Base-by-base conservation (phyloP, 2,888 invertebrate genomes). In the Rhorus exstirpatorius region DNA sequence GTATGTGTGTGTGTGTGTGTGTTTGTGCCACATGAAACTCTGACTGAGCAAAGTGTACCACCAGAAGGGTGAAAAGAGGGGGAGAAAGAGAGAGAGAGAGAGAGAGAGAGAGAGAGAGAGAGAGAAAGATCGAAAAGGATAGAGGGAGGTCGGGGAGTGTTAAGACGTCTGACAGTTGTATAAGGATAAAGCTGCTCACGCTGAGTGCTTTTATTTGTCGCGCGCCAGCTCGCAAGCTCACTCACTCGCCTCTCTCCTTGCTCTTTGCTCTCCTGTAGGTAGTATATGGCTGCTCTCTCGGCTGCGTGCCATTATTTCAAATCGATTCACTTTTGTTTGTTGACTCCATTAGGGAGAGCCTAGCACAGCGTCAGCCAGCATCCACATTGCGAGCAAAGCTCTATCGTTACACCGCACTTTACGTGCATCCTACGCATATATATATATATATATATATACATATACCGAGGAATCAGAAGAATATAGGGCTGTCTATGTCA, bases 201-300 rank as follows among this genome's bases (percentile, higher is more conserved):
- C 90, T 91, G 91, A 91, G 91, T 91, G 91, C 91, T 91, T 91
- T 91, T 91, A 91, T 91, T 91, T 91, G 91, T 91, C 91, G 89
- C 88, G 84, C 86, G 87, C 84, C 81, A 79, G 84, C 86, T 87
- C 84, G 86, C 82, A 67, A 76, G 79, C 76, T 83, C 58, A 51
- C 83, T 55, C 79, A 21, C 75, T 71, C 81, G 35, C 10, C 83
- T 46, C 74, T 51, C 79, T 46, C 51, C 10, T n/a, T 60, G 72
- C 80, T 67, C 63, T 7, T 65, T 12, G 38, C 53, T 21, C 58
- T 35, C 19, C 21, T 19, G 14, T 58, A n/a, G n/a, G n/a, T 12
- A n/a, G 84, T 85, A 12, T 63, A 38, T 10, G 10, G 8, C 12
- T 53, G 75, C 75, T 26, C 80, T 80, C 85, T 86, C 87, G 86